Conservation (phyloP, 1,140 invertebrate species). For the Neodiprion fabricii region DNA sequence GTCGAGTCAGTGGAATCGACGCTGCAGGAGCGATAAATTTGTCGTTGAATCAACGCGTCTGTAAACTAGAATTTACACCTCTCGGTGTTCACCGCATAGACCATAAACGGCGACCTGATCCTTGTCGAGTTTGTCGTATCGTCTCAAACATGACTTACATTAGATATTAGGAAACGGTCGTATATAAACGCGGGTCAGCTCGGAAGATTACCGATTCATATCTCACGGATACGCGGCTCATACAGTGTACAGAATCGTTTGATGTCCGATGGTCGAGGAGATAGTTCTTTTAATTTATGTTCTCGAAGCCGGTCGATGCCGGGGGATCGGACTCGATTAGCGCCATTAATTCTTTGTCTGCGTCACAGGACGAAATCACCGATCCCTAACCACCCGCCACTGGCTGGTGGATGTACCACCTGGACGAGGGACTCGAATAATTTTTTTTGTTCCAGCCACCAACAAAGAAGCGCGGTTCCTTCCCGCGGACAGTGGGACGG, state of each 20-base stretch:
- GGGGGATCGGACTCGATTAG: not conserved
- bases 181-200: not conserved
- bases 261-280: not conserved
- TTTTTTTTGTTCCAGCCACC: not conserved
- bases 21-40: slow-evolving; percentile 13
- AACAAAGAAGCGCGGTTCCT: not conserved
- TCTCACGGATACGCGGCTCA: not conserved
- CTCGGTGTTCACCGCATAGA: slow-evolving; percentile 22
- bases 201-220: not conserved
- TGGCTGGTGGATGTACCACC: not conserved
- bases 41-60: slow-evolving; percentile 28
- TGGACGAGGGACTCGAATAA: not conserved
- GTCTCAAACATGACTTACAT: not conserved
- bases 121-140: slow-evolving; percentile 18
- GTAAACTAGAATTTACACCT: slow-evolving; percentile 37
- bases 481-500: not conserved
- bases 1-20: not conserved
- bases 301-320: not conserved
- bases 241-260: not conserved
- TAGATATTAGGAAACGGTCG: slow-evolving; percentile 5
- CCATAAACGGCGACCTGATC: slow-evolving; percentile 19
- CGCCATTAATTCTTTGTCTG: not conserved
- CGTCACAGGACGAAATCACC: not conserved
- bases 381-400: not conserved
- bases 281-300: not conserved